Evolutionary conservation across 2,888 invertebrate genomes (phyloP).

Genomic region (Scaptomyza cyrtandrae): DNA sequence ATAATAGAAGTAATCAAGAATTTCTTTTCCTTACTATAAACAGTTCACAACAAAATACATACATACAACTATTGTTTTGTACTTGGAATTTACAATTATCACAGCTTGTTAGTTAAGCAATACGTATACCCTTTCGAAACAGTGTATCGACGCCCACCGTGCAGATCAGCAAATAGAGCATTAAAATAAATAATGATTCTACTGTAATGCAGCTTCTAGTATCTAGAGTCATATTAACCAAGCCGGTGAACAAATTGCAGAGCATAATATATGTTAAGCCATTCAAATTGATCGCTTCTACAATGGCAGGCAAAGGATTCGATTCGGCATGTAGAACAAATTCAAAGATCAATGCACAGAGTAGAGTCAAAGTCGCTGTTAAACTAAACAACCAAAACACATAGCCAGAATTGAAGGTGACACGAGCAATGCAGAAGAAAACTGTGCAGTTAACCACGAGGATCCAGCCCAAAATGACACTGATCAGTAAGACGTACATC

Average conservation of each 20-base stretch:
- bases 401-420: conserved; percentile 93
- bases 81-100: not conserved
- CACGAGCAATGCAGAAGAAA: conserved; percentile 89
- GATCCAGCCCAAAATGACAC: conserved; percentile 83
- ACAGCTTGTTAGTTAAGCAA: conserved; percentile 61
- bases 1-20: not conserved
- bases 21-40: not conserved
- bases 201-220: conserved; percentile 86
- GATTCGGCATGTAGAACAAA: conserved; percentile 49
- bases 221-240: conserved; percentile 89
- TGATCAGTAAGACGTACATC: conserved; percentile 60
- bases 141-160: conserved; percentile 67
- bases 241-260: conserved; percentile 93
- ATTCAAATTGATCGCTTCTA: conserved; percentile 91
- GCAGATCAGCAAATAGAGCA: conserved; percentile 86
- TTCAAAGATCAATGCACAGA: conserved; percentile 87
- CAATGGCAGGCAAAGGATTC: conserved; percentile 82
- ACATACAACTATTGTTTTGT: not conserved
- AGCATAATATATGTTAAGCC: conserved; percentile 93
- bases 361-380: conserved; percentile 87
- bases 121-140: conserved; percentile 66
- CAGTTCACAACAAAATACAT: not conserved
- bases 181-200: conserved; percentile 86
- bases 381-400: conserved; percentile 90
- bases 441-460: conserved; percentile 85